Conservation (phyloP, 2,113 vertebrate genomes). For the Rhizomys pruinosus region DNA sequence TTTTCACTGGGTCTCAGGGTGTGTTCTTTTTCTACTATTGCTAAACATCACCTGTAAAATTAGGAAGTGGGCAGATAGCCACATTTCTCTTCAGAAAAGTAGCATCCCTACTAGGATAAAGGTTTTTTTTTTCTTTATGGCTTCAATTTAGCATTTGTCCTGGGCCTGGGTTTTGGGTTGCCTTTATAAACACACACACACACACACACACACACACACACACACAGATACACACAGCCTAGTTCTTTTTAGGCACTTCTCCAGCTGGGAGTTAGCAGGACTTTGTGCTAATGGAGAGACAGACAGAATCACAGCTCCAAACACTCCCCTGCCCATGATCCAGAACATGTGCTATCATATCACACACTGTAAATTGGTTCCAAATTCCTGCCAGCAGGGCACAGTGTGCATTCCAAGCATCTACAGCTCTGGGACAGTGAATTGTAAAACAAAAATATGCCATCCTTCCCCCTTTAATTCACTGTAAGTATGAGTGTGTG, state of each 20-base stretch:
- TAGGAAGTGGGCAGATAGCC: conserved; percentile 32
- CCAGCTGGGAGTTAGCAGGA: conserved; percentile 47
- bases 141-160: conserved; percentile 64
- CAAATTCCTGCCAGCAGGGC: conserved; percentile 19
- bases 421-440: neutral
- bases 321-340: conserved; percentile 49
- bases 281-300: conserved; percentile 69
- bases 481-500: neutral
- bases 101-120: conserved; percentile 41
- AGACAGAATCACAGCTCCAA: conserved; percentile 69
- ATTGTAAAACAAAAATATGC: conserved; percentile 10
- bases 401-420: neutral
- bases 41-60: conserved; percentile 48
- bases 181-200: conserved; percentile 1
- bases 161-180: conserved; percentile 55
- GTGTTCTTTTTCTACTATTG: conserved; percentile 67
- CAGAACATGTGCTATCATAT: neutral
- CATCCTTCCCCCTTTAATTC: neutral
- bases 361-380: conserved; percentile 58
- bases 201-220: neutral
- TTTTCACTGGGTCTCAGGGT: conserved; percentile 42
- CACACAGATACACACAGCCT: neutral
- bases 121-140: conserved; percentile 35
- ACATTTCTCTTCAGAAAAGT: conserved; percentile 7
- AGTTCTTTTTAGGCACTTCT: conserved; percentile 44